Base-by-base conservation (phyloP, 2,113 vertebrate species). In the western clawed frog (Xenopus tropicalis) region DNA sequence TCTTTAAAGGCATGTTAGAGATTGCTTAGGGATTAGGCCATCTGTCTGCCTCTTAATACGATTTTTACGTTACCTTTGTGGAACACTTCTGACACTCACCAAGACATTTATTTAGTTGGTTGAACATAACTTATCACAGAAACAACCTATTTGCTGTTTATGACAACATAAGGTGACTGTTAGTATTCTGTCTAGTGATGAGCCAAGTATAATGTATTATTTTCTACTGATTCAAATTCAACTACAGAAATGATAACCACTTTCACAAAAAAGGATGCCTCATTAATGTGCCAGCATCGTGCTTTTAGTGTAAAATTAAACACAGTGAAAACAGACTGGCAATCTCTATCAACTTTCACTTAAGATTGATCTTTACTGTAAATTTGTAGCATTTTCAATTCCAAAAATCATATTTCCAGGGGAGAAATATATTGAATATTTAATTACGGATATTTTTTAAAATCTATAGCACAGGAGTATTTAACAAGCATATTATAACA, bases 1-100 rank as follows among this genome's bases (percentile, higher is more conserved):
- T 22, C 48, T 66, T 57, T 73, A 19, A 61, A 62, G 43, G 43
- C 59, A 61, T 62, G 46, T 51, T 29, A 14, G 43, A 25, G 43
- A 62, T 25, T 46, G 51, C 43, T 62, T 58, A n/a, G 43, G 22
- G 69, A 62, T 62, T 48, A 22, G 22, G 46, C 69, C 43, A 71
- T 23, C 69, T 51, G 43, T 61, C 57, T 71, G 54, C 63, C 54
- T 59, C 63, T 44, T 42, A 61, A 25, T 46, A 14, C 11, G n/a
- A 46, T 59, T 59, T 67, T 61, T 46, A 69, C 58, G 43, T 48
- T 69, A 69, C 66, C 54, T 42, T 75, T 61, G 58, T 75, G 46
- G 25, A 68, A 23, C 37, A 62, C 25, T 54, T 65, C 21, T 61
- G 63, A 78, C 54, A 24, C 22, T 59, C 44, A 44, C 57, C 51